These are phyloP conservation scores for Halichoerus grypus DNA, from an alignment of 2,113 vertebrate species.

Conservation along the genomic window DNA sequence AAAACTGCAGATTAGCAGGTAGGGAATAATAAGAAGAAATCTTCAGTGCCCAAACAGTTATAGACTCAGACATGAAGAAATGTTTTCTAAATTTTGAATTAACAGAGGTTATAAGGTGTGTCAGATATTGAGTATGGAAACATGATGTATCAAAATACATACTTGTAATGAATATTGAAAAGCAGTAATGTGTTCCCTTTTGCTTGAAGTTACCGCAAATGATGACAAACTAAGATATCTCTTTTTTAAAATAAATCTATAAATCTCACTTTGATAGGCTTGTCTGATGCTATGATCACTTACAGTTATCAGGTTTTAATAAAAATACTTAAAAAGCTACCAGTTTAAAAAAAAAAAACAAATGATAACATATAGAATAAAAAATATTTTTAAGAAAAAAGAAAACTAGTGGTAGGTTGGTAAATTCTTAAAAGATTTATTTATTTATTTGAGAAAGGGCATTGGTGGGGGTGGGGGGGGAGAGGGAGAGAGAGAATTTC, in stretches of 20 bases:
- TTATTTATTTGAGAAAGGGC: not conserved
- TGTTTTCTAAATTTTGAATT: not conserved
- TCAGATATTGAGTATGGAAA: not conserved
- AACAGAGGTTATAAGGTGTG: not conserved
- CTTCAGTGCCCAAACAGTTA: not conserved
- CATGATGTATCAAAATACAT: not conserved
- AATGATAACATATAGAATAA: not conserved
- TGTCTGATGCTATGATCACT: not conserved
- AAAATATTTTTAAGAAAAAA: not conserved
- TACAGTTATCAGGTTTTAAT: not conserved
- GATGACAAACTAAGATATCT: not conserved
- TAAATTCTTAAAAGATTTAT: not conserved
- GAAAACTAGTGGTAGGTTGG: not conserved
- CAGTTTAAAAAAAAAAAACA: not conserved
- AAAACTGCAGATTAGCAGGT: not conserved
- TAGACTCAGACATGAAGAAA: not conserved
- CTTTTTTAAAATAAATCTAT: not conserved
- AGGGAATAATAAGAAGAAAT: not conserved
- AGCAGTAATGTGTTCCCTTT: not conserved
- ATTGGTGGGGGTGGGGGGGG: too few species aligned
- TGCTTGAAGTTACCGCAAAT: not conserved
- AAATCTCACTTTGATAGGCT: not conserved
- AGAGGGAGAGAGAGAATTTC: not conserved
- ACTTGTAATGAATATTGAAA: not conserved
- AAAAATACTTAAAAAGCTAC: not conserved